These are phyloP conservation scores for Peromyscus aztecus DNA, from an alignment of 2,797 vertebrate genomes.

Conservation along the genomic window DNA sequence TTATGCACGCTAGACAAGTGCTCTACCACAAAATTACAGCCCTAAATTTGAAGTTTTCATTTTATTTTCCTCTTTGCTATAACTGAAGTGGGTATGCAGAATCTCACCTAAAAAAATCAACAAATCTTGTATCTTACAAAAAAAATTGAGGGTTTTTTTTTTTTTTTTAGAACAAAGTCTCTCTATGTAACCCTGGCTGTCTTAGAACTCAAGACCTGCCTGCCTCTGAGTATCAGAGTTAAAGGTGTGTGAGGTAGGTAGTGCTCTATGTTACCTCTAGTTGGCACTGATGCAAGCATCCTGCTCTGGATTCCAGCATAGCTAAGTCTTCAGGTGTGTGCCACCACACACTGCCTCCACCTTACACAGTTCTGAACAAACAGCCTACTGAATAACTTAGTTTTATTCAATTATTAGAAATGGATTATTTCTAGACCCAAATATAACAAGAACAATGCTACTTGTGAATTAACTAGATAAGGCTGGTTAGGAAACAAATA, in stretches of 20 bases:
- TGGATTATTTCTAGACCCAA: conserved; percentile 9
- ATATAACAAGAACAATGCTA: not conserved
- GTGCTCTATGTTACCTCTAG: too few species aligned
- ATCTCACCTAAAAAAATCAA: not conserved
- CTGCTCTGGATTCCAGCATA: not conserved
- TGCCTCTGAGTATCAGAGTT: not conserved
- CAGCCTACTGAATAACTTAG: not conserved
- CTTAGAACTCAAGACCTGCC: not conserved
- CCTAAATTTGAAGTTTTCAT: not conserved
- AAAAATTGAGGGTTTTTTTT: not conserved
- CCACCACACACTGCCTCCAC: not conserved
- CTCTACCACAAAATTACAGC: not conserved
- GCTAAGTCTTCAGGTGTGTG: not conserved
- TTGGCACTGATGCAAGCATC: not conserved
- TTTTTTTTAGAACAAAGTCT: not conserved
- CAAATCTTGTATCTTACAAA: not conserved
- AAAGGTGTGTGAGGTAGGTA: not conserved
- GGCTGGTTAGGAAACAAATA: conserved; percentile 1
- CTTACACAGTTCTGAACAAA: conserved; percentile 37
- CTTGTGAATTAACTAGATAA: not conserved
- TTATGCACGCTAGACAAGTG: not conserved
- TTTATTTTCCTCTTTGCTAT: not conserved
- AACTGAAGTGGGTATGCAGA: not conserved
- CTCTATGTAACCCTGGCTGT: not conserved
- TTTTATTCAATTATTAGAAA: conserved; percentile 61